phyloP scores from a whole-genome alignment of 2,113 vertebrate genomes.

The Aviceda subcristata region DNA sequence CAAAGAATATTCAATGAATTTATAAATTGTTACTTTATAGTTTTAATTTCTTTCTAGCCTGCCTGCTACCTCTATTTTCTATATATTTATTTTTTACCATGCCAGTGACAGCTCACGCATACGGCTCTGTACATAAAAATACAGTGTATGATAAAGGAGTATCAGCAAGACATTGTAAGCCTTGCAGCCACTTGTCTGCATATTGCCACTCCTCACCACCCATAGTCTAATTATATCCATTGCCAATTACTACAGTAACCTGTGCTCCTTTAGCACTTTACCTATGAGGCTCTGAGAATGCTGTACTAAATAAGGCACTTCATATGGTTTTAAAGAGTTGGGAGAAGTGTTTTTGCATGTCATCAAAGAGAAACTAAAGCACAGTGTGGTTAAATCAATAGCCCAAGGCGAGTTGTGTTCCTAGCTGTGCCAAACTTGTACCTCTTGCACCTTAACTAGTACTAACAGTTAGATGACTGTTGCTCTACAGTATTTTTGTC shows the following conservation, averaged over 20 bases:
- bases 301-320: neutral
- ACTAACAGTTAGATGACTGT: neutral
- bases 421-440: rapidly evolving
- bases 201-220: neutral
- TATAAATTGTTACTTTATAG: neutral
- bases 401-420: neutral
- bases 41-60: neutral
- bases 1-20: neutral
- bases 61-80: neutral
- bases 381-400: neutral
- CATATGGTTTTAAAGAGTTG: neutral
- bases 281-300: neutral
- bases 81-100: neutral
- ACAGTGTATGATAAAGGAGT: neutral
- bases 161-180: neutral
- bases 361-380: neutral
- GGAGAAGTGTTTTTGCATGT: neutral
- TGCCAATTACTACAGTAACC: neutral
- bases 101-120: neutral
- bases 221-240: no score
- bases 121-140: neutral
- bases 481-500: neutral
- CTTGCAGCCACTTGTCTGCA: neutral
- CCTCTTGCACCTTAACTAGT: neutral
- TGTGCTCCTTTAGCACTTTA: neutral